phyloP scores from a whole-genome alignment of 1,140 invertebrate genomes.

The Monochamus saltuarius region DNA sequence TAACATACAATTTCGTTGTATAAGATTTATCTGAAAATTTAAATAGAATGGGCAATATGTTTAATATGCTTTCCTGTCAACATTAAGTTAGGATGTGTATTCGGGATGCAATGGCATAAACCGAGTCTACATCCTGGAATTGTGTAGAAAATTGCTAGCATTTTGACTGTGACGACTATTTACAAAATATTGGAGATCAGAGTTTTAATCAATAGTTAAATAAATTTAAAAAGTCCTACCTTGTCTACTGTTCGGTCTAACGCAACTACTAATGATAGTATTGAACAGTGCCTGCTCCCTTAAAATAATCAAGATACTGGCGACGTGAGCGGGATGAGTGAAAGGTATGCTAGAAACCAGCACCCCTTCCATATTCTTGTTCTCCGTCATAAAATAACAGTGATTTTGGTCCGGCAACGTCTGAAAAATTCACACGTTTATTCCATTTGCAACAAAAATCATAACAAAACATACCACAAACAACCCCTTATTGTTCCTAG shows the following conservation, averaged over 20 bases:
- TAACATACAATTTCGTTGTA: too few relatives aligned
- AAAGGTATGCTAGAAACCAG: conserved; percentile 84
- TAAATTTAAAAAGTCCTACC: conserved; percentile 61
- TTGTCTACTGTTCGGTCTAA: conserved; percentile 74
- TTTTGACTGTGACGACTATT: too few relatives aligned
- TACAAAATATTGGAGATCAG: too few relatives aligned
- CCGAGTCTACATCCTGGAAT: too few relatives aligned
- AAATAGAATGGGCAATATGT: too few relatives aligned
- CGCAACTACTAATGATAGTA: conserved; percentile 82
- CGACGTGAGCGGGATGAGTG: conserved; percentile 91
- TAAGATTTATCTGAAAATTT: too few relatives aligned
- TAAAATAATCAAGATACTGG: conserved; percentile 79
- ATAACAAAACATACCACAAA: conserved; percentile 68
- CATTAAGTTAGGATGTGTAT: too few relatives aligned
- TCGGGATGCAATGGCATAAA: too few relatives aligned
- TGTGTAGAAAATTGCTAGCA: too few relatives aligned
- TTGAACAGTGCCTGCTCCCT: conserved; percentile 92
- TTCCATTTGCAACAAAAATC: conserved; percentile 5
- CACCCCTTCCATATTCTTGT: conserved; percentile 75
- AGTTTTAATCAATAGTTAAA: too few relatives aligned
- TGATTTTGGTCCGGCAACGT: conserved; percentile 89
- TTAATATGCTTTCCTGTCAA: too few relatives aligned
- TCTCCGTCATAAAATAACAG: conserved; percentile 89
- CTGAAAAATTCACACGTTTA: conserved; percentile 56
- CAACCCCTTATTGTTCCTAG: conserved; percentile 69